Percentiles rank a stretch among this genome's conserved stretches.
These are phyloP conservation scores for Zalophus californianus DNA, from an alignment of 2,797 vertebrate genomes.

Conservation along the genomic window DNA sequence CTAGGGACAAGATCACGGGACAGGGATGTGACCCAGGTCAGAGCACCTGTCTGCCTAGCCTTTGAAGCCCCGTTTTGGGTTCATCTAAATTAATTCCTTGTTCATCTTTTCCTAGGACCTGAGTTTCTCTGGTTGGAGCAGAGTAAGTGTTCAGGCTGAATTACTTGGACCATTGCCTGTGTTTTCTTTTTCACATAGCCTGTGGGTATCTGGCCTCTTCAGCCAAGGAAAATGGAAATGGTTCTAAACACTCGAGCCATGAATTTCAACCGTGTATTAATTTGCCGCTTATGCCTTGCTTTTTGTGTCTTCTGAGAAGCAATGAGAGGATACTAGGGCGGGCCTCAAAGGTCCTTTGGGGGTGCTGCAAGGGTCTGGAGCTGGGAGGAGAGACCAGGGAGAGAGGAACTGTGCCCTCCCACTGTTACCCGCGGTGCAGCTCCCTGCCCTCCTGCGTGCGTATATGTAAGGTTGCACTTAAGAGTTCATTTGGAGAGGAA, in stretches of 20 bases:
- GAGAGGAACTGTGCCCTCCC: background rate
- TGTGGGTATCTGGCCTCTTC: conserved; percentile 77
- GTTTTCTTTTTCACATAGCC: conserved; percentile 72
- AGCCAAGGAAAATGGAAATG: conserved; percentile 78
- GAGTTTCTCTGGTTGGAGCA: conserved; percentile 28
- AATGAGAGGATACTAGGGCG: background rate
- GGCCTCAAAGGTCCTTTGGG: background rate
- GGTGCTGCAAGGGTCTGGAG: background rate
- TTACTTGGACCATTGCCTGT: conserved; percentile 73
- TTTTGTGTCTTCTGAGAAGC: conserved; percentile 63
- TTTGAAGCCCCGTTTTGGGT: background rate
- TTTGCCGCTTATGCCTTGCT: conserved; percentile 64
- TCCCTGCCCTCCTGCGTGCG: background rate
- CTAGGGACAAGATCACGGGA: background rate
- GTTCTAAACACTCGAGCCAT: conserved; percentile 71
- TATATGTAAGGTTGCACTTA: background rate
- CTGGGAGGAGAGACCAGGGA: background rate
- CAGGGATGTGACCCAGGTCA: background rate
- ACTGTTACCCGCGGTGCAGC: background rate
- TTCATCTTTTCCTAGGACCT: background rate
- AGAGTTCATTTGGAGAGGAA: background rate
- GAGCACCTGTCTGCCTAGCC: background rate
- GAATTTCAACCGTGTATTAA: conserved; percentile 64
- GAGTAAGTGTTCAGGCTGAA: conserved; percentile 68
- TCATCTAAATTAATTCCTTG: conserved; percentile 10